Evolutionary conservation across 2,888 invertebrate species (phyloP), one percentile per base, ranked within the genome.

Genomic region (Drosophila greeni): DNA sequence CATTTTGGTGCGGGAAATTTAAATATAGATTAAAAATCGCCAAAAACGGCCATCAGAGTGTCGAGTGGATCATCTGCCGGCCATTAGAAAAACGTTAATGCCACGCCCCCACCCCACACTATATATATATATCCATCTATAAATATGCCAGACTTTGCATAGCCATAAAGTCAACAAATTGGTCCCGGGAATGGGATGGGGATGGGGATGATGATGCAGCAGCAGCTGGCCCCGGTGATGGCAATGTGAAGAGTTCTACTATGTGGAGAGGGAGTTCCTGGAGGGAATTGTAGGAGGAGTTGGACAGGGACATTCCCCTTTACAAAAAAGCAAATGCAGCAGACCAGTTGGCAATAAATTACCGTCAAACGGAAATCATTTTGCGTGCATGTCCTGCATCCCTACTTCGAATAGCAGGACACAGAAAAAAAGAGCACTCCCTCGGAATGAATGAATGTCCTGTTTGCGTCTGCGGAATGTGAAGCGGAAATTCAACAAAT

Each of bases 341-440:
- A 62, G 49, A 42, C 66, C 78, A 29, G 72, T 39, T 57, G 67
- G 68, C 74, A 64, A 78, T 80, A 78, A 78, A 78, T 78, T 83
- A 76, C 81, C 59, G 70, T 75, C 81, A 83, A 78, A 73, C 81
- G 81, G 77, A 83, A 83, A 82, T 78, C 68, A 82, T 78, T 78
- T 80, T 54, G 52, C 70, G 68, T 65, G 65, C 62, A 61, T 57
- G 43, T 45, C 57, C 42, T 57, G 67, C 43, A 23, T 29, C 53
- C 37, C 53, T 11, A 37, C 36, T 23, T 37, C 56, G 29, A 56
- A 37, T 34, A 12, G 42, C 23, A 42, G 23, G n/a, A 42, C 24
- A 14, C 12, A 39, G 40, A 48, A 16, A 42, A 24, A 29, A 11
- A 11, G 11, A 29, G 14, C 23, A 20, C 23, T 24, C 45, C 14